A percentile compares a stretch with the other conserved stretches of the same genome.
These are phyloP conservation scores for Falco concolor DNA, from an alignment of 2,797 vertebrate genomes.

Conservation along the genomic window DNA sequence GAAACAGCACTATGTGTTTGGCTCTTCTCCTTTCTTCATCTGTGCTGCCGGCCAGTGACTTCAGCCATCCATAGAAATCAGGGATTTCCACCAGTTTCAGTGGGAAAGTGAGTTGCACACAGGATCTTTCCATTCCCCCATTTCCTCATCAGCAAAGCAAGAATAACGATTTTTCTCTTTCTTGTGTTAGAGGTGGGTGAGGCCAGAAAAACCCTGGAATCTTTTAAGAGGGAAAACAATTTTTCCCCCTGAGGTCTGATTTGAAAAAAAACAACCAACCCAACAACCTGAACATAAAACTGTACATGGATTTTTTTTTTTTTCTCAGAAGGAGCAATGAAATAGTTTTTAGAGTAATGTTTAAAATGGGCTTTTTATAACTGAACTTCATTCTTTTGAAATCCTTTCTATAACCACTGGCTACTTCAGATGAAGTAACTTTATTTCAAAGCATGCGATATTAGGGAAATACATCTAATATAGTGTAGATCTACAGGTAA, in stretches of 20 bases:
- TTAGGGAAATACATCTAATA: not conserved
- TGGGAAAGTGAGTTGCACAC: not conserved
- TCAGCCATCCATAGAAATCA: not conserved
- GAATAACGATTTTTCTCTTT: constrained; percentile 25
- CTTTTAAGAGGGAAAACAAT: not conserved
- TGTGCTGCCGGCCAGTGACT: not conserved
- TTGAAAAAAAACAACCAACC: not conserved
- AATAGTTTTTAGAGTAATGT: not conserved
- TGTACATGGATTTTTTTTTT: not conserved
- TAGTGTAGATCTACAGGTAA: not conserved
- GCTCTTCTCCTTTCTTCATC: not conserved
- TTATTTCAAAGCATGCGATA: not conserved
- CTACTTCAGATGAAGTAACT: not conserved
- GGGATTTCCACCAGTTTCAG: not conserved
- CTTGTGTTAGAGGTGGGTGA: not conserved
- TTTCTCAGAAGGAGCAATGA: not conserved
- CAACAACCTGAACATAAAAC: not conserved
- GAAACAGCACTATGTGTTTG: not conserved
- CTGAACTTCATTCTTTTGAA: not conserved
- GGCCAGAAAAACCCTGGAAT: not conserved
- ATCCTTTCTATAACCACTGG: not conserved
- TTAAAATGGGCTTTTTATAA: constrained; percentile 3
- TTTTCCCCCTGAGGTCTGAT: not conserved
- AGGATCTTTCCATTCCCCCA: not conserved
- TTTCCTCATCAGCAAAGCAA: not conserved